These are phyloP conservation scores for Nephrotoma guestfalica DNA, from an alignment of 2,888 invertebrate species.

Conservation along the genomic window DNA sequence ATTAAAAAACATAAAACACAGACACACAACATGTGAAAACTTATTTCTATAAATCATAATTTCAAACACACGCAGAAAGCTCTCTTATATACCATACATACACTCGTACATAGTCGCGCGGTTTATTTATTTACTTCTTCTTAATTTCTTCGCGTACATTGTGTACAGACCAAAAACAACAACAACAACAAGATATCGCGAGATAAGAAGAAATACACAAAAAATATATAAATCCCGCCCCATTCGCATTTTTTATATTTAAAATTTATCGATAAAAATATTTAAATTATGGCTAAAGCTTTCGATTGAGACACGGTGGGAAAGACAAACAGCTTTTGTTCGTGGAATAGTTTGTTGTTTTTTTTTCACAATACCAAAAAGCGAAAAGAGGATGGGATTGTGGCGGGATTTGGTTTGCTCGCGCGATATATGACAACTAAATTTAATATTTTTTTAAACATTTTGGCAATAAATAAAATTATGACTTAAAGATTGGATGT, in stretches of 20 bases:
- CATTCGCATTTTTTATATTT: not conserved
- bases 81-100: not conserved
- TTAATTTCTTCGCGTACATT: not conserved
- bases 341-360: not conserved
- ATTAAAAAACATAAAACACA: not conserved
- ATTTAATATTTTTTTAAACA: not conserved
- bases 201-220: not conserved
- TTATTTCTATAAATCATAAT: not conserved
- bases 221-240: constrained; percentile 1
- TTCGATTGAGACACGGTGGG: not conserved
- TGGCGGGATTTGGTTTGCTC: not conserved
- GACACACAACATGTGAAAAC: not conserved
- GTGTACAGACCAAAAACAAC: not conserved
- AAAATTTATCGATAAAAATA: constrained; percentile 3
- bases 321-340: not conserved
- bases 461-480: not conserved
- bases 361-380: not conserved
- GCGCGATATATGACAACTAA: not conserved
- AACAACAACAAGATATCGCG: not conserved
- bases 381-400: not conserved
- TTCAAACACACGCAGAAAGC: not conserved
- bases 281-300: not conserved
- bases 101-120: not conserved
- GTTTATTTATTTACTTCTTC: not conserved
- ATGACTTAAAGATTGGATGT: not conserved